Evolutionary conservation across 30 jellyfish, hydroid and myxozoan genomes (phyloP), one percentile per base, ranked within the genome.

Genomic region (Pelagia noctiluca): DNA sequence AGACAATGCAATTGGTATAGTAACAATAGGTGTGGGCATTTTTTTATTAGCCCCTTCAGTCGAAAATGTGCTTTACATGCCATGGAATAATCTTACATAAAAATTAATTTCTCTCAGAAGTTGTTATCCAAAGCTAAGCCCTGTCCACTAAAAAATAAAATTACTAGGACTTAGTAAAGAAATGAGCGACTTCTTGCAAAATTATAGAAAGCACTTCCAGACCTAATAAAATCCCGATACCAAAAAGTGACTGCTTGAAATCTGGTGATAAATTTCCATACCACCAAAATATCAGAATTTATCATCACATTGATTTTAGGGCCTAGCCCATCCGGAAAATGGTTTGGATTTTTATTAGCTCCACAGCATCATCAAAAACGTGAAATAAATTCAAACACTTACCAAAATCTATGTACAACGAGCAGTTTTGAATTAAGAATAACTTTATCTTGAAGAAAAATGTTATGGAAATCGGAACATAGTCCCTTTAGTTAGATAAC

Each of bases 261-360:
- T 42, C 16, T 42, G 57, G 68, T 52, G 21, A 52, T 52, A 52
- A 52, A 52, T 52, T 30, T 52, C 30, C 21, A 25, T 52, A n/a
- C n/a, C n/a, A n/a, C n/a, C n/a, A n/a, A n/a, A n/a, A n/a, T n/a
- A n/a, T n/a, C n/a, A n/a, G n/a, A 10, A 52, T 42, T 42, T 5
- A 52, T 52, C 68, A 52, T 52, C 68, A 52, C 12, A 52, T 52
- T 42, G 16, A 52, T n/a, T n/a, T n/a, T n/a, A n/a, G n/a, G 68
- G 68, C 28, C 68, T 3, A 52, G 26, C 68, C 68, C 68, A 52
- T 52, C 68, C 68, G 68, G 68, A 52, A 52, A 52, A 30, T 52
- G 68, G 68, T 52, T 52, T 52, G 21, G 30, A 52, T 52, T 19
- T 19, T 30, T n/a, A n/a, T n/a, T n/a, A n/a, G n/a, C n/a, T n/a